Evolutionary conservation across 1,140 invertebrate species (phyloP).

Genomic region (Bombus turneri): DNA sequence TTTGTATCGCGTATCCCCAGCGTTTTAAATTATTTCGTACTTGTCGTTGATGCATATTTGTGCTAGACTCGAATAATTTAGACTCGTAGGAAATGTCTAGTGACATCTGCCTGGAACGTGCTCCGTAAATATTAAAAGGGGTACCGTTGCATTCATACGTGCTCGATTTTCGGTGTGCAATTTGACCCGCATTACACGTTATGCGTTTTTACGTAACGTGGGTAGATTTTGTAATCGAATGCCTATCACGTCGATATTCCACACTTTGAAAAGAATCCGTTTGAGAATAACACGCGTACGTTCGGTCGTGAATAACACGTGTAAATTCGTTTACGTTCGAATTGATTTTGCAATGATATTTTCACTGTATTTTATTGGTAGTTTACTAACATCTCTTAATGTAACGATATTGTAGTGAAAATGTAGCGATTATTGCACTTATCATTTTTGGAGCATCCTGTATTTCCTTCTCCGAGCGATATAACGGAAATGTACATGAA

Average conservation of each 20-base stretch:
- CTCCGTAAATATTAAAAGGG: slow-evolving; percentile 10
- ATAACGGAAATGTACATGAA: slow-evolving; percentile 8
- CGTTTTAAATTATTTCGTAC: not conserved
- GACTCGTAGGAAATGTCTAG: not conserved
- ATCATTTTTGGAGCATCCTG: not conserved
- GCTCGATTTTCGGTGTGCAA: slow-evolving; percentile 39
- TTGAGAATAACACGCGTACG: not conserved
- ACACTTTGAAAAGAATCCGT: not conserved
- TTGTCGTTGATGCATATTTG: not conserved
- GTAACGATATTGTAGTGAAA: not conserved
- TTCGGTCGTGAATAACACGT: too few species aligned
- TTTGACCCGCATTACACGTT: slow-evolving; percentile 31
- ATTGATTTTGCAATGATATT: not conserved
- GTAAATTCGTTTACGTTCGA: not conserved
- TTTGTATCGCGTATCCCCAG: too few species aligned
- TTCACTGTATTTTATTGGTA: not conserved
- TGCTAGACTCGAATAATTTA: not conserved
- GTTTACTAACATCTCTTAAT: not conserved
- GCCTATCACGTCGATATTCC: not conserved
- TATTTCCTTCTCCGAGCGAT: not conserved
- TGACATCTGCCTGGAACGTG: not conserved
- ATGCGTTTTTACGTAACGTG: slow-evolving; percentile 29
- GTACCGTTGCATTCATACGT: slow-evolving; percentile 41
- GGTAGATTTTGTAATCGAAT: slow-evolving; percentile 33
- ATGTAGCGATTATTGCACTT: not conserved